A percentile compares a stretch with the other conserved stretches of the same genome.
Conservation (phyloP, 2,113 vertebrate species). For the Lophura nycthemera region DNA sequence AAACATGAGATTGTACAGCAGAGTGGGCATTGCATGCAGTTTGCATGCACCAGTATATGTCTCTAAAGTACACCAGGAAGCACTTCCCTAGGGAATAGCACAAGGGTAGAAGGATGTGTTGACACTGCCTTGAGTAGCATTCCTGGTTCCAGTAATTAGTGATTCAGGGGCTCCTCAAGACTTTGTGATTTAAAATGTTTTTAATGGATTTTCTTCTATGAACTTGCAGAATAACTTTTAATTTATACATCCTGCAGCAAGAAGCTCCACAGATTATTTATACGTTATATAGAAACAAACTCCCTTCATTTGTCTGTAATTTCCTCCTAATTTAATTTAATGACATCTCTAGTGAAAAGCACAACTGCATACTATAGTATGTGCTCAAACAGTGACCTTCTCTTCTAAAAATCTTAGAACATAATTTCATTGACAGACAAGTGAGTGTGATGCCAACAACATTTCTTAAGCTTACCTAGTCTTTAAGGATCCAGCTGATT, state of each 20-base stretch:
- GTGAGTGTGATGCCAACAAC: neutral
- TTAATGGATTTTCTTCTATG: neutral
- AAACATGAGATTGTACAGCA: no score
- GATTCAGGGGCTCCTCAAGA: neutral
- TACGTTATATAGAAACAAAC: neutral
- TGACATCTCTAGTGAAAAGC: neutral
- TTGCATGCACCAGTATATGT: neutral
- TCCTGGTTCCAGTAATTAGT: neutral
- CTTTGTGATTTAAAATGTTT: neutral
- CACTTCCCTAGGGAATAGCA: neutral
- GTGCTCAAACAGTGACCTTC: neutral
- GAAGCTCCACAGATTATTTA: neutral
- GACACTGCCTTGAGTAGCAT: neutral
- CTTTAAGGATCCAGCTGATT: neutral
- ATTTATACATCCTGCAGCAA: neutral
- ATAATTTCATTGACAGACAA: neutral
- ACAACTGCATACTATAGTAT: neutral
- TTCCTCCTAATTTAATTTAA: conserved; percentile 12
- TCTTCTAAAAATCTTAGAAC: neutral
- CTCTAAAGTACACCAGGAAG: neutral
- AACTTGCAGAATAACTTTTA: neutral
- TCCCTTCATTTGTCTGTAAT: neutral
- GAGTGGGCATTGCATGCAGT: neutral
- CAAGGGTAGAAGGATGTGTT: neutral
- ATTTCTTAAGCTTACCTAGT: neutral